These are phyloP conservation scores for Acrobeloides nanus DNA, from an alignment of 2,888 invertebrate species.

Conservation along the genomic window DNA sequence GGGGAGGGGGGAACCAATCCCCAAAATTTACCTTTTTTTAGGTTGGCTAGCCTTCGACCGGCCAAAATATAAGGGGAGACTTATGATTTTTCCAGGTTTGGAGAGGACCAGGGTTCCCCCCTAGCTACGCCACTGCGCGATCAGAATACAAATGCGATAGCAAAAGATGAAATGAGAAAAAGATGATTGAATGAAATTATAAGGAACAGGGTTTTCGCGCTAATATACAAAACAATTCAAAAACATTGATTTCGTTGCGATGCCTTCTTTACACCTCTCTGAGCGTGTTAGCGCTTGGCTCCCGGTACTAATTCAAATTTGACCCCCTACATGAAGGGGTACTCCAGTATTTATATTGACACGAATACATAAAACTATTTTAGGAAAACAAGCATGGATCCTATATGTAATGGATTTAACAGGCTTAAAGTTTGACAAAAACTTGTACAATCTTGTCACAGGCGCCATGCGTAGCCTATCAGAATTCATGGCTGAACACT, in stretches of 20 bases:
- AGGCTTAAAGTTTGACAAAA: slow-evolving; percentile 39
- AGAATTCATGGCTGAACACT: slow-evolving; percentile 49
- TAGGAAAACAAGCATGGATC: slow-evolving; percentile 43
- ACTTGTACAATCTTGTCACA: slow-evolving; percentile 37
- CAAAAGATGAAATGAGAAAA: too few relatives aligned
- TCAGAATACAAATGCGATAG: too few relatives aligned
- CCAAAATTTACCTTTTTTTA: too few relatives aligned
- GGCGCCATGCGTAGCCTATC: slow-evolving; percentile 38
- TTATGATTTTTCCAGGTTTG: too few relatives aligned
- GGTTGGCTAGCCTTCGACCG: too few relatives aligned
- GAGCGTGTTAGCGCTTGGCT: background rate
- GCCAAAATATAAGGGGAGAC: too few relatives aligned
- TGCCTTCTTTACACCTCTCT: background rate
- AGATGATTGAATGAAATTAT: too few relatives aligned
- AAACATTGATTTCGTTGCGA: background rate
- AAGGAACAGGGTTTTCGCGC: too few relatives aligned
- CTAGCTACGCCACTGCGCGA: too few relatives aligned
- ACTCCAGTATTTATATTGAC: background rate
- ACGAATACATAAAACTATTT: slow-evolving; percentile 1
- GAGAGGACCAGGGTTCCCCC: too few relatives aligned
- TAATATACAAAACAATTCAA: background rate
- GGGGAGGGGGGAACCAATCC: too few relatives aligned
- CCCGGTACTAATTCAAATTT: background rate
- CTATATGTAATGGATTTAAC: slow-evolving; percentile 47
- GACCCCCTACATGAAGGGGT: background rate